Conservation (phyloP, 2,888 invertebrate genomes). For the Tribolium freemani region DNA sequence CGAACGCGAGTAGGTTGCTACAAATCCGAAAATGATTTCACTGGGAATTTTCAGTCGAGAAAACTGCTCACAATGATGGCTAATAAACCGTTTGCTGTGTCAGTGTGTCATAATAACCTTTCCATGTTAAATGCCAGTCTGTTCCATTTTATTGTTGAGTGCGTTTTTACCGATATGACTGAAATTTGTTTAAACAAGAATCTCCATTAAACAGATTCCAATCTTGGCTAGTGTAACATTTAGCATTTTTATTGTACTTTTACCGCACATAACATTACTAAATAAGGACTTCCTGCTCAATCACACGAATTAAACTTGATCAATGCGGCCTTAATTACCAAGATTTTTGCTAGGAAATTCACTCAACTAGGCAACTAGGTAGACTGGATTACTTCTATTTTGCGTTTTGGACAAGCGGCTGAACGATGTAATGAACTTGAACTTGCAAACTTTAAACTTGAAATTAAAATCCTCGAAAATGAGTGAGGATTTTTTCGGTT, state of each 20-base stretch:
- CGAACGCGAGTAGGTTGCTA: slow-evolving; percentile 3
- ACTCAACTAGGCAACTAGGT: background rate
- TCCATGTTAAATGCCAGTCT: slow-evolving; percentile 8
- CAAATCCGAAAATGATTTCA: slow-evolving; percentile 10
- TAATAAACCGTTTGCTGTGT: background rate
- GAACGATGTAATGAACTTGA: background rate
- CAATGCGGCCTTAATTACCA: background rate
- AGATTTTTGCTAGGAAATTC: background rate
- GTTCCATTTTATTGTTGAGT: slow-evolving; percentile 2
- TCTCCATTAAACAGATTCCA: background rate
- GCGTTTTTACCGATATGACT: background rate
- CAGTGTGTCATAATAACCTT: slow-evolving; percentile 9
- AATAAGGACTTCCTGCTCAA: background rate
- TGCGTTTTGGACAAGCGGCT: background rate
- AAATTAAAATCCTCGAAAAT: no score
- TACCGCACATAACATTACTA: background rate
- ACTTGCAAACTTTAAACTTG: no score
- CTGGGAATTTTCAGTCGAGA: slow-evolving; percentile 4
- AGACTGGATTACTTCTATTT: background rate
- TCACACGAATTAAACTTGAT: background rate
- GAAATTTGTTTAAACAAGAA: background rate
- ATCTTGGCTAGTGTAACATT: background rate
- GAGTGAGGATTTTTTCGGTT: no score
- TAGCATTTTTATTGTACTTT: background rate
- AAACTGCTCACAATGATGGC: background rate